phyloP scores from a whole-genome alignment of 2,888 invertebrate genomes.

The Opisthograptis luteolata region DNA sequence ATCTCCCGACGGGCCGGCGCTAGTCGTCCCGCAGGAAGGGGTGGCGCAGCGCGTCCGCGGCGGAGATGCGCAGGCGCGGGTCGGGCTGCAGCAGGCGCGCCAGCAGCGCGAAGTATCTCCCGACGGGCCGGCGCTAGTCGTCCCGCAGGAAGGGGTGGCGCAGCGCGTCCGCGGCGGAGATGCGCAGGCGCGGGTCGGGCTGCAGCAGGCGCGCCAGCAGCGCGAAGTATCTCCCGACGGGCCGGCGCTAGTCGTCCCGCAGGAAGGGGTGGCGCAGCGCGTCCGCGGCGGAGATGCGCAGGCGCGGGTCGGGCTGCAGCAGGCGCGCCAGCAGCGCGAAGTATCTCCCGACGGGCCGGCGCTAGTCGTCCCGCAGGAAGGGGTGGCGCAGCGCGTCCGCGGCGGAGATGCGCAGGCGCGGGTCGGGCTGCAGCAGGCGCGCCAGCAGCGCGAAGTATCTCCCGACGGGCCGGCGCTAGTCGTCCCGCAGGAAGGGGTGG shows the following conservation, averaged over 20 bases:
- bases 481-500: too few relatives aligned
- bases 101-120: too few relatives aligned
- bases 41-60: not conserved
- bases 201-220: too few relatives aligned
- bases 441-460: too few relatives aligned
- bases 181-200: too few relatives aligned
- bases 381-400: not conserved
- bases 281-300: not conserved
- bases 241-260: not conserved
- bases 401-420: not conserved
- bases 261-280: not conserved
- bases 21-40: not conserved
- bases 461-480: not conserved
- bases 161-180: not conserved
- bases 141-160: not conserved
- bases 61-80: too few relatives aligned
- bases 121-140: not conserved
- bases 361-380: not conserved
- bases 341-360: not conserved
- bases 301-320: too few relatives aligned
- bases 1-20: not conserved
- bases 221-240: too few relatives aligned
- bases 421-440: too few relatives aligned
- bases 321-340: too few relatives aligned
- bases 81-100: too few relatives aligned